These are phyloP conservation scores for Chascanopsetta lugubris DNA, from an alignment of 2,113 vertebrate genomes.

Conservation along the genomic window DNA sequence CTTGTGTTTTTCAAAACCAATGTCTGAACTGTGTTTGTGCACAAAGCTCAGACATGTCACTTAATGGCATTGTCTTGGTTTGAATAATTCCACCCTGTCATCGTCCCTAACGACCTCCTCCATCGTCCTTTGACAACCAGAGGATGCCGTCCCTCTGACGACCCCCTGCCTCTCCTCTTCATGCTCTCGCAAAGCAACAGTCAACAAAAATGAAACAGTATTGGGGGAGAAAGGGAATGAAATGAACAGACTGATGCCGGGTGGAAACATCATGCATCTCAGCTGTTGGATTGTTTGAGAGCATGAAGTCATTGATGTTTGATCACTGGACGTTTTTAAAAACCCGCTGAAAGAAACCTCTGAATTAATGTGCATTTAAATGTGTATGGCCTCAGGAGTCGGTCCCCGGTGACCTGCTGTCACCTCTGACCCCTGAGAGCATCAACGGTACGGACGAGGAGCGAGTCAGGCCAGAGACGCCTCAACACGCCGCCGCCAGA, in stretches of 20 bases:
- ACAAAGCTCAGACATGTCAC: background rate
- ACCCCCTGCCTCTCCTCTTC: background rate
- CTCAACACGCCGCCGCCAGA: constrained; percentile 86
- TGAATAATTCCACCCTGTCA: background rate
- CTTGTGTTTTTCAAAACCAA: background rate
- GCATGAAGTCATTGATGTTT: background rate
- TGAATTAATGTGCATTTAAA: too few species aligned
- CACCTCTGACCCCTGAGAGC: constrained; percentile 91
- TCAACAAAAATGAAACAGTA: too few species aligned
- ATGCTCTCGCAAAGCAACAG: constrained; percentile 39
- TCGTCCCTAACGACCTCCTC: constrained; percentile 7
- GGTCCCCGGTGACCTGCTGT: constrained; percentile 89
- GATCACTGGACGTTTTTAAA: background rate
- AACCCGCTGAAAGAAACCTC: background rate
- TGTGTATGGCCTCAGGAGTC: too few species aligned
- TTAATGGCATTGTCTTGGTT: background rate
- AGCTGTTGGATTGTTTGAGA: constrained; percentile 16
- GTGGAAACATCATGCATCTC: background rate
- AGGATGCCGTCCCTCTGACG: background rate
- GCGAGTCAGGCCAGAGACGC: constrained; percentile 81
- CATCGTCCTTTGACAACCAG: constrained; percentile 18
- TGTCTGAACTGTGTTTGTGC: background rate
- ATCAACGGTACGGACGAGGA: constrained; percentile 96
- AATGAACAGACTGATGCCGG: background rate
- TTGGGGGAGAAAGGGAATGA: background rate